phyloP scores from a whole-genome alignment of 2,888 invertebrate species.

The Xestia xanthographa region DNA sequence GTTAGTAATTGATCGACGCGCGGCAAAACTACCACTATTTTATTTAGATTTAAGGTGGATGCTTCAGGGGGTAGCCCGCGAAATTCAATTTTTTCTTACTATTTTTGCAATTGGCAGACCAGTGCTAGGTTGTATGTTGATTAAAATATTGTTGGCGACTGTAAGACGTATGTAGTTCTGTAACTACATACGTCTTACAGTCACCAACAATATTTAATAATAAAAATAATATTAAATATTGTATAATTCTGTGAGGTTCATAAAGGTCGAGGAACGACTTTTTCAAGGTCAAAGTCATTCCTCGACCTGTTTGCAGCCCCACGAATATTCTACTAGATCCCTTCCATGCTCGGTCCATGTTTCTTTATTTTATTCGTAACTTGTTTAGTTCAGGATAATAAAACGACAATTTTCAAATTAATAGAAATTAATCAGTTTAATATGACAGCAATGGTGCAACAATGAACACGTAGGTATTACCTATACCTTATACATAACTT shows the following conservation, averaged over 20 bases:
- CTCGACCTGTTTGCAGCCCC: not conserved
- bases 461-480: slow-evolving; percentile 66
- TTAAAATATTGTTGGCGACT: no score
- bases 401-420: slow-evolving; percentile 48
- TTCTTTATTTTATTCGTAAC: not conserved
- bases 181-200: no score
- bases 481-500: slow-evolving; percentile 47
- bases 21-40: slow-evolving; percentile 15
- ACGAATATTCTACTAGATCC: slow-evolving; percentile 2
- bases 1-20: slow-evolving; percentile 40
- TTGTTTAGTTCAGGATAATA: slow-evolving; percentile 25
- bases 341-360: not conserved
- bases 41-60: slow-evolving; percentile 9
- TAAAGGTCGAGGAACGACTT: no score
- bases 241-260: no score
- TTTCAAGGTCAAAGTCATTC: no score
- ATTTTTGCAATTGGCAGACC: no score
- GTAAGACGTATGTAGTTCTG: no score
- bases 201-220: no score
- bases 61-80: no score
- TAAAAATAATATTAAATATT: no score
- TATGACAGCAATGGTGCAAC: slow-evolving; percentile 64
- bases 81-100: no score
- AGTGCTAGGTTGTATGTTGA: no score
- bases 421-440: slow-evolving; percentile 56